Evolutionary conservation across 2,113 vertebrate genomes (phyloP).

Genomic region (Nansenia antarctica): DNA sequence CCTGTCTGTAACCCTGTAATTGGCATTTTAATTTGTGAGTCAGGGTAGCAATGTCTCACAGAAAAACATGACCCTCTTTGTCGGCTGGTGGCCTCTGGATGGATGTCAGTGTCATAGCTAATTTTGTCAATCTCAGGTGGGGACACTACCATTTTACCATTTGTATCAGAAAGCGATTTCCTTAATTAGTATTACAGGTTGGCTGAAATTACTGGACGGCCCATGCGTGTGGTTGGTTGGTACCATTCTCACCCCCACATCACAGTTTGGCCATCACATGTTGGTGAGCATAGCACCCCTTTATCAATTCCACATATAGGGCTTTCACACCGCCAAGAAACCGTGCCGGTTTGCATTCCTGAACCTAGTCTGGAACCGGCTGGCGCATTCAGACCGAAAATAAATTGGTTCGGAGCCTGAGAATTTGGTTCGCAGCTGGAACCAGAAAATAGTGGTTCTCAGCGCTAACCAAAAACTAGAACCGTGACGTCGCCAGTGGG

Average conservation of each 20-base stretch:
- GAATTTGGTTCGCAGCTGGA: too few species aligned
- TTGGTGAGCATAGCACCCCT: constrained; percentile 71
- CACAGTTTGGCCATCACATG: constrained; percentile 97
- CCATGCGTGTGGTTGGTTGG: constrained; percentile 97
- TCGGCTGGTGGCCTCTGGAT: not conserved
- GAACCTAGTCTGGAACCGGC: too few species aligned
- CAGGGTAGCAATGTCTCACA: not conserved
- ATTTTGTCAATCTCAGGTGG: not conserved
- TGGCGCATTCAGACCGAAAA: too few species aligned
- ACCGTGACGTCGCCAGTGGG: too few species aligned
- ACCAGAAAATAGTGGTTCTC: too few species aligned
- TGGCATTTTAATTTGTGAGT: too few species aligned
- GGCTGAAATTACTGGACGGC: constrained; percentile 89
- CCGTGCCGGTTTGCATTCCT: too few species aligned
- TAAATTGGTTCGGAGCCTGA: too few species aligned
- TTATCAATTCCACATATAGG: too few species aligned
- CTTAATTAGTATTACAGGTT: constrained; percentile 76
- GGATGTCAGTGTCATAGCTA: not conserved
- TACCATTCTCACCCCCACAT: constrained; percentile 99
- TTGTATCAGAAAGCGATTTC: not conserved
- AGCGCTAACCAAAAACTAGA: too few species aligned
- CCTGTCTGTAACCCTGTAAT: too few species aligned
- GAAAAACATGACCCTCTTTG: not conserved
- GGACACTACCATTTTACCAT: not conserved
- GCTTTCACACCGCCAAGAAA: too few species aligned